These are phyloP conservation scores for Sarcophaga subvicina DNA, from an alignment of 2,888 invertebrate genomes.

Conservation along the genomic window DNA sequence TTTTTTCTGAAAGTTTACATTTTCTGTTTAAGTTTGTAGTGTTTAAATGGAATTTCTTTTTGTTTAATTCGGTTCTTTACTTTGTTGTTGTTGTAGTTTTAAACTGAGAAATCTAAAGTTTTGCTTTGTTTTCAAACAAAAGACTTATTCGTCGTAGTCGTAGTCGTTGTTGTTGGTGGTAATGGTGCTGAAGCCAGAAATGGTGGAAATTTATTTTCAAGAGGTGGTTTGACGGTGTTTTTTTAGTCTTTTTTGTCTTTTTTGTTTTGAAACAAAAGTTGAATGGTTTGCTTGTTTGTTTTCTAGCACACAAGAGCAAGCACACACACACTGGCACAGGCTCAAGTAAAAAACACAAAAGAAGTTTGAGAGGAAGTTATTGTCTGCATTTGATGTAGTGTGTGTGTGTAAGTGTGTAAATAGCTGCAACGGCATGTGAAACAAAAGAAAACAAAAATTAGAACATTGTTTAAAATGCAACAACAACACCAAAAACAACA, in stretches of 20 bases:
- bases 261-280: background rate
- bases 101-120: slow-evolving; percentile 3
- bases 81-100: background rate
- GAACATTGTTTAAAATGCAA: slow-evolving; percentile 21
- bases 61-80: background rate
- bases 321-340: background rate
- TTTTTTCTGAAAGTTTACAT: background rate
- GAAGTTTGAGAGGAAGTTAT: slow-evolving; percentile 19
- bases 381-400: slow-evolving; percentile 45
- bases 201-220: slow-evolving; percentile 11
- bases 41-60: background rate
- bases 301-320: background rate
- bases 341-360: background rate
- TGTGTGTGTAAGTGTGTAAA: background rate
- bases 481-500: too few relatives aligned
- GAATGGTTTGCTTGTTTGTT: slow-evolving; percentile 6
- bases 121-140: slow-evolving; percentile 35
- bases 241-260: background rate
- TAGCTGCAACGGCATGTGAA: slow-evolving; percentile 6
- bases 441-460: slow-evolving; percentile 23
- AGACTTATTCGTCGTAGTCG: background rate
- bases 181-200: background rate
- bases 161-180: background rate
- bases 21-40: background rate
- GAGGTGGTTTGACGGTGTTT: slow-evolving; percentile 2